Percentiles rank a stretch among this genome's conserved stretches.
Conservation (phyloP, 1,140 invertebrate genomes). For the Microplitis demolitor region DNA sequence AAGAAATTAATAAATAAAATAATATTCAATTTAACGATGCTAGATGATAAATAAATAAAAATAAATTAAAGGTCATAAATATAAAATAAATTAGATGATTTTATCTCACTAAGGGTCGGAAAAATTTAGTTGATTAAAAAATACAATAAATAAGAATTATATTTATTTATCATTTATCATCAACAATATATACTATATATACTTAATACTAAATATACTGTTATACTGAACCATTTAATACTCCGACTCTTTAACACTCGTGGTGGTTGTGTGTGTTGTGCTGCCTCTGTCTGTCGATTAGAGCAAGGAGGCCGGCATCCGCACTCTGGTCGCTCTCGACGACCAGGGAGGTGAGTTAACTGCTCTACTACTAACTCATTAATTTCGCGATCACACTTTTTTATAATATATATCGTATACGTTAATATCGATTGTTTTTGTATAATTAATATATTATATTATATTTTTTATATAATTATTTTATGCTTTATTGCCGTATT, state of each 20-base stretch:
- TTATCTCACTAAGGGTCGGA: no score
- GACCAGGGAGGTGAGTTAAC: constrained; percentile 97
- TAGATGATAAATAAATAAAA: constrained; percentile 14
- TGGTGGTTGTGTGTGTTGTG: constrained; percentile 65
- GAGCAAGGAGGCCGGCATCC: constrained; percentile 99
- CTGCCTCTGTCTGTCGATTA: constrained; percentile 78
- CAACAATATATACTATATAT: constrained; percentile 36
- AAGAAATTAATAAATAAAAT: constrained; percentile 1
- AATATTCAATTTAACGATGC: neutral
- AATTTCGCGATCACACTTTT: constrained; percentile 24
- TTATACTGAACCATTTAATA: constrained; percentile 45
- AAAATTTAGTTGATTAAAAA: no score
- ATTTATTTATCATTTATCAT: constrained; percentile 20
- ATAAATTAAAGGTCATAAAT: neutral
- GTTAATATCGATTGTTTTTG: neutral
- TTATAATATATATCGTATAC: constrained; percentile 26
- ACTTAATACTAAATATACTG: constrained; percentile 33
- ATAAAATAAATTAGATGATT: no score
- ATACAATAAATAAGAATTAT: neutral
- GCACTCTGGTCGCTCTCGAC: constrained; percentile 97
- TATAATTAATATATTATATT: neutral
- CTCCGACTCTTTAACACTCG: constrained; percentile 59
- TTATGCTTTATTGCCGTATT: neutral
- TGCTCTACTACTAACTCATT: constrained; percentile 50
- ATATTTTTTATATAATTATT: neutral